Conservation (phyloP, 2,797 vertebrate genomes). For the Poecilia velifera region DNA sequence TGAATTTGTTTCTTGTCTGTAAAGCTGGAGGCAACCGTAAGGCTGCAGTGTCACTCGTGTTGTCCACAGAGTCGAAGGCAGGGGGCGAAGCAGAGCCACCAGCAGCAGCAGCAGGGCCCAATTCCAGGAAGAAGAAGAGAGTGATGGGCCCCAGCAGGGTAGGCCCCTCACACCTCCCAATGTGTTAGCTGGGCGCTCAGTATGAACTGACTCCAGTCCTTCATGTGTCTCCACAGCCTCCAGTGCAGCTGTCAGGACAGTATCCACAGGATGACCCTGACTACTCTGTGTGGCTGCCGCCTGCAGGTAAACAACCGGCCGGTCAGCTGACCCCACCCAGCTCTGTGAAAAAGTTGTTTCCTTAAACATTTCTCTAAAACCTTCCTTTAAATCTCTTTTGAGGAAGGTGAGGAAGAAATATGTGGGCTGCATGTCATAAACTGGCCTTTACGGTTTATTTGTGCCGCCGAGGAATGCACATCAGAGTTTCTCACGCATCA, state of each 20-base stretch:
- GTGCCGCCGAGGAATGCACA: conserved; percentile 46
- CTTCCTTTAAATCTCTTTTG: not conserved
- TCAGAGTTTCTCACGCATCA: conserved; percentile 49
- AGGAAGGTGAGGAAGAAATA: no score
- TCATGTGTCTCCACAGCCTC: conserved; percentile 74
- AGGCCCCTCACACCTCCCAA: conserved; percentile 56
- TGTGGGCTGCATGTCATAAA: conserved; percentile 28
- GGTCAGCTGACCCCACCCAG: conserved; percentile 1
- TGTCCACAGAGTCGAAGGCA: conserved; percentile 44
- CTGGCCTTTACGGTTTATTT: conserved; percentile 37
- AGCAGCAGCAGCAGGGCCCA: conserved; percentile 46
- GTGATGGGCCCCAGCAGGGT: conserved; percentile 82
- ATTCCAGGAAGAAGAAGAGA: conserved; percentile 82
- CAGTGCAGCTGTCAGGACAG: conserved; percentile 76
- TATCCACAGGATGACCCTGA: conserved; percentile 96
- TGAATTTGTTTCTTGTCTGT: not conserved
- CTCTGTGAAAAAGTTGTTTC: not conserved
- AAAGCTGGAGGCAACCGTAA: not conserved
- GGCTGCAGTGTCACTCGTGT: no score
- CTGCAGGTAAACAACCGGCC: conserved; percentile 83
- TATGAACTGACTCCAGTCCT: not conserved
- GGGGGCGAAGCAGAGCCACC: conserved; percentile 48
- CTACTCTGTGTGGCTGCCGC: conserved; percentile 95
- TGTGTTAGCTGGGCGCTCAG: no score
- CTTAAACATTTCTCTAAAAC: not conserved